These are phyloP conservation scores for Balaenoptera acutorostrata DNA, from an alignment of 2,113 vertebrate species.

Conservation along the genomic window DNA sequence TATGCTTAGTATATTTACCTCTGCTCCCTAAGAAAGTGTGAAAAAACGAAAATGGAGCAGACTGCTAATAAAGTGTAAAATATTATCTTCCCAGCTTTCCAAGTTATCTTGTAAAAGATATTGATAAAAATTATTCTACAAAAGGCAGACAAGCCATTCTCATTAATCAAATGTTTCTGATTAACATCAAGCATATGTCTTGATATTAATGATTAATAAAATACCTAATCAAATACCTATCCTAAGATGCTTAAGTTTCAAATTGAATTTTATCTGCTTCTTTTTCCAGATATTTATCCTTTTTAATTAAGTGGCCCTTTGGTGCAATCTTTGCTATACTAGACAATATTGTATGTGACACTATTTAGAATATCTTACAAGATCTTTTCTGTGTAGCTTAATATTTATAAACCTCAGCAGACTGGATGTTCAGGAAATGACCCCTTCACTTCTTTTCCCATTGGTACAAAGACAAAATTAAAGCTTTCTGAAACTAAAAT, in stretches of 20 bases:
- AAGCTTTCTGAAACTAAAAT: conserved; percentile 20
- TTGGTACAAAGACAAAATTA: not conserved
- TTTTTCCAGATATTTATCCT: conserved; percentile 19
- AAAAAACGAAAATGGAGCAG: not conserved
- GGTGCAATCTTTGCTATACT: not conserved
- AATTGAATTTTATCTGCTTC: conserved; percentile 29
- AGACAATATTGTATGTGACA: not conserved
- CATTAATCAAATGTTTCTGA: conserved; percentile 37
- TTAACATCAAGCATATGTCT: not conserved
- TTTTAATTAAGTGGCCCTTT: not conserved
- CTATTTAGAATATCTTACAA: not conserved
- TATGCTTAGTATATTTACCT: not conserved
- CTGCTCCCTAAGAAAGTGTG: not conserved
- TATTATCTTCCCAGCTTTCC: not conserved
- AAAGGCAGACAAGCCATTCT: not conserved
- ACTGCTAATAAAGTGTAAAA: not conserved
- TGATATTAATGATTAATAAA: conserved; percentile 1
- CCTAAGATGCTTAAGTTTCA: conserved; percentile 1
- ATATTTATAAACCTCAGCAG: not conserved
- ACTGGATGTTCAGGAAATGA: not conserved
- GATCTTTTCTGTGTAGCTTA: not conserved
- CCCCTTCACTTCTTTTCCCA: not conserved
- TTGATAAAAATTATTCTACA: not conserved
- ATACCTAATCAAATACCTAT: not conserved
- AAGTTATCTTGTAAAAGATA: not conserved